phyloP scores from a whole-genome alignment of 2,113 vertebrate species.

The Pelusios castaneus region DNA sequence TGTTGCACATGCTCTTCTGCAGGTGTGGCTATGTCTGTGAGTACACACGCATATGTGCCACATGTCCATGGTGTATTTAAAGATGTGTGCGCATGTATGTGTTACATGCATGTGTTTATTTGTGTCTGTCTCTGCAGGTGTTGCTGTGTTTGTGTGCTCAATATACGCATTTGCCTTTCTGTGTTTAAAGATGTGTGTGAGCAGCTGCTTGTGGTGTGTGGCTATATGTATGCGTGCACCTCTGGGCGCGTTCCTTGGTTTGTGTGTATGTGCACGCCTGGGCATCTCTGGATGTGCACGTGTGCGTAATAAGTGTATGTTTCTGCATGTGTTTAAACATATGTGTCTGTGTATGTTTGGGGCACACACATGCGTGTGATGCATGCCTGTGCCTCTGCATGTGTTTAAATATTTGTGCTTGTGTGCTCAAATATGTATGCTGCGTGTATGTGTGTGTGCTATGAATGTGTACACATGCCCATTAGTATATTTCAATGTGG shows the following conservation, averaged over 20 bases:
- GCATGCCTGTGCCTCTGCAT: too few relatives aligned
- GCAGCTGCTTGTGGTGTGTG: background rate
- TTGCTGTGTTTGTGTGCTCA: background rate
- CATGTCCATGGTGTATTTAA: background rate
- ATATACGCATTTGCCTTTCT: background rate
- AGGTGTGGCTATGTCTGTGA: background rate
- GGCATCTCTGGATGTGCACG: background rate
- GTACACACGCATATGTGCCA: background rate
- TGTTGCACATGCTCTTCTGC: too few relatives aligned
- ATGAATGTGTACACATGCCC: background rate
- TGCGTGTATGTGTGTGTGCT: background rate
- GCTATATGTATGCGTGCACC: background rate
- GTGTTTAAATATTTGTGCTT: too few relatives aligned
- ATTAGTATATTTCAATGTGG: background rate
- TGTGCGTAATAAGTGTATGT: background rate
- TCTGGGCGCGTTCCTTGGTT: accelerated
- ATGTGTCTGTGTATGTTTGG: background rate
- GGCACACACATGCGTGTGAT: background rate
- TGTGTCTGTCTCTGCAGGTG: too few relatives aligned
- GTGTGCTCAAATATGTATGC: background rate
- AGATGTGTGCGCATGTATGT: background rate
- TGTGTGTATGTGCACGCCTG: background rate
- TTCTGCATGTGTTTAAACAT: background rate
- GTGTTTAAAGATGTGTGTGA: background rate
- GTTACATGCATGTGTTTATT: background rate